Conservation (phyloP, 1,140 invertebrate genomes). For the Drosophila albomicans region DNA sequence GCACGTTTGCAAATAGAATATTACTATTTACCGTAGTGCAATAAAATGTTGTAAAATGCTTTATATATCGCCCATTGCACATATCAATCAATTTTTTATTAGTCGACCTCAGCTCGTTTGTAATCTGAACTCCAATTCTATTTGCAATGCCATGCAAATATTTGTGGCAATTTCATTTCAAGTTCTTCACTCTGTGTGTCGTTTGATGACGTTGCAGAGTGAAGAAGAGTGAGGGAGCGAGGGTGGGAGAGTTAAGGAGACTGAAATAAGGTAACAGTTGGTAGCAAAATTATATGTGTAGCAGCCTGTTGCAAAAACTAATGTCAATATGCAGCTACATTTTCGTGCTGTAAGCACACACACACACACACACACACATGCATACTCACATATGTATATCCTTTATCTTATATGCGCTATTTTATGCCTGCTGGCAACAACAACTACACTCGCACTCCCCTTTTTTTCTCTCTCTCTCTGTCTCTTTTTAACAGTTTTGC, state of each 20-base stretch:
- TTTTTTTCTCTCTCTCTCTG: conserved; percentile 5
- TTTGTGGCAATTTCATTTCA: conserved; percentile 41
- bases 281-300: conserved; percentile 26
- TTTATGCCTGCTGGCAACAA: conserved; percentile 70
- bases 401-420: conserved; percentile 81
- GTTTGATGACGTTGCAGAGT: background rate
- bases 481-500: conserved; percentile 9
- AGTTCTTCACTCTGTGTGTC: conserved; percentile 9
- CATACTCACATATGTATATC: conserved; percentile 44
- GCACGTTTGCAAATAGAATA: conserved; percentile 29
- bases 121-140: conserved; percentile 6
- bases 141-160: conserved; percentile 42
- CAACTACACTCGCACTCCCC: conserved; percentile 39
- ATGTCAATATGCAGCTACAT: conserved; percentile 48
- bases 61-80: conserved; percentile 35
- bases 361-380: conserved; percentile 20
- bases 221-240: background rate
- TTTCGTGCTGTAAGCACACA: conserved; percentile 37
- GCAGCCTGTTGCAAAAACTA: conserved; percentile 43
- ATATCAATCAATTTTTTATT: conserved; percentile 61
- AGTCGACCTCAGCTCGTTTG: conserved; percentile 20
- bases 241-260: background rate
- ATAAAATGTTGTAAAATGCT: conserved; percentile 55
- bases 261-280: conserved; percentile 31
- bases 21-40: conserved; percentile 48